Percentiles rank a stretch among this genome's conserved stretches.
Evolutionary conservation across 1,140 invertebrate species (phyloP).

Genomic region (Chrysomallon squamiferum): DNA sequence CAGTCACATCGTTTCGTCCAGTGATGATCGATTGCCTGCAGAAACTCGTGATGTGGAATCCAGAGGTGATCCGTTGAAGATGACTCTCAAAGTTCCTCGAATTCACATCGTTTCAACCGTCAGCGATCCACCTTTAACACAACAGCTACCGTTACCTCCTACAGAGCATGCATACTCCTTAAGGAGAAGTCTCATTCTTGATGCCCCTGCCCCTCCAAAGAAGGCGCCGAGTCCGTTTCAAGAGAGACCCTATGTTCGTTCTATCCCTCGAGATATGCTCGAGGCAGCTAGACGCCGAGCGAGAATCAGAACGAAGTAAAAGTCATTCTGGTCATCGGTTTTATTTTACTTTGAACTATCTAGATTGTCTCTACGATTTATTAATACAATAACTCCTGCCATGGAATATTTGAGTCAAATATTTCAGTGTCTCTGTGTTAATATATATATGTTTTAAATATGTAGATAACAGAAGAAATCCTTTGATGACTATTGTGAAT

Average conservation of each 20-base stretch:
- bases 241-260: slow-evolving; percentile 49
- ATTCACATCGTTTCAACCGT: slow-evolving; percentile 51
- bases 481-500: no score
- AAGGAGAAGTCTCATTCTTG: slow-evolving; percentile 52
- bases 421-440: no score
- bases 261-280: slow-evolving; percentile 51
- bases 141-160: slow-evolving; percentile 45
- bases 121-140: slow-evolving; percentile 35
- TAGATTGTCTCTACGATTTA: no score
- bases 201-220: slow-evolving; percentile 50
- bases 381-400: no score
- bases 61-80: slow-evolving; percentile 8
- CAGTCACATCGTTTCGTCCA: slow-evolving; percentile 9
- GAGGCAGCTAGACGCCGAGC: slow-evolving; percentile 45
- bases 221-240: slow-evolving; percentile 47
- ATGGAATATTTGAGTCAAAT: no score
- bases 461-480: no score
- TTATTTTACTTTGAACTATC: no score
- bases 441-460: no score
- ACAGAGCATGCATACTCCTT: slow-evolving; percentile 50
- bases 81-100: slow-evolving; percentile 34
- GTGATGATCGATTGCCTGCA: slow-evolving; percentile 14
- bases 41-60: slow-evolving; percentile 17
- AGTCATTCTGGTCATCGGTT: no score
- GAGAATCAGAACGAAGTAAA: slow-evolving; percentile 48